Evolutionary conservation across 2,797 vertebrate genomes (phyloP), one percentile per base, ranked within the genome.

Genomic region (Myotis myotis): DNA sequence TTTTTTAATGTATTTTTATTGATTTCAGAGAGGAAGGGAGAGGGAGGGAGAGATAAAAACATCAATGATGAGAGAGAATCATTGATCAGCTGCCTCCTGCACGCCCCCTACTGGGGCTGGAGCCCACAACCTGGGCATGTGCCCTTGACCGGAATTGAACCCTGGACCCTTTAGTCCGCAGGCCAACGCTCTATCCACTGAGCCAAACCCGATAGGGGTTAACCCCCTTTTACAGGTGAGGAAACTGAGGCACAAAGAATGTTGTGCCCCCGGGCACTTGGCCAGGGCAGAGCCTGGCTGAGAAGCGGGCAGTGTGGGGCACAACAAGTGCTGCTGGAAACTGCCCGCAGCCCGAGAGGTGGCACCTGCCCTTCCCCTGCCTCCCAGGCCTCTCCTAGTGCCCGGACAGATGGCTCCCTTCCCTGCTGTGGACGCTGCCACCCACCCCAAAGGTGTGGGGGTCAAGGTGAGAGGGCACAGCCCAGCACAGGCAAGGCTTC

Each of bases 341-440:
- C 8, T 6, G 3, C 17, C 1, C 8, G 17, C 3, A 38, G 36
- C n/a, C 49, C 6, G 6, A 16, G 17, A 44, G 0, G 10, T 2
- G 30, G 5, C 25, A 30, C 38, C 15, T 16, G 33, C 12, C 72
- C 80, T 74, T 30, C 25, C 10, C n/a, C 28, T 15, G 20, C 16
- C 15, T 8, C 51, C 33, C 4, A 0, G 7, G 20, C n/a, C 44
- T 91, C 76, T 60, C 51, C 57, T 66, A 19, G 5, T 28, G 8
- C 53, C n/a, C n/a, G 6, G 28, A 60, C n/a, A 66, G 47, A 51
- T 36, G 82, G 36, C 13, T 68, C 70, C 22, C 55, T 55, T n/a
- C 33, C 22, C 38, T 19, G 5, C 22, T 36, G 30, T 15, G n/a
- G 22, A 85, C 30, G 36, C 51, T 64, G n/a, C 8, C 44, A 16